Evolutionary conservation across 2,113 vertebrate genomes (phyloP), one percentile per base, ranked within the genome.

Genomic region (Myotis brandtii): DNA sequence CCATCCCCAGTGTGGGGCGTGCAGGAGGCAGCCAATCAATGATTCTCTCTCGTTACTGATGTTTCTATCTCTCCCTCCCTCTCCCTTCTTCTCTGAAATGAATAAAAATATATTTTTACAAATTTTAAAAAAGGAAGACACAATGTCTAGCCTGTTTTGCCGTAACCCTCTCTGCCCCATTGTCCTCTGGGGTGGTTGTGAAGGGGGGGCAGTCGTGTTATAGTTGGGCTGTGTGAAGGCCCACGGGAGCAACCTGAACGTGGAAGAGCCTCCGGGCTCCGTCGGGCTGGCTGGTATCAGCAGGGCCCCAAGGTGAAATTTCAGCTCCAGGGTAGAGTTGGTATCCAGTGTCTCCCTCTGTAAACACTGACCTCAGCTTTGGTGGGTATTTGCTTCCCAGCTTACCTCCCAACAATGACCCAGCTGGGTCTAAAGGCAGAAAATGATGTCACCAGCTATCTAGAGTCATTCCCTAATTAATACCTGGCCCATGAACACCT

Each of bases 331-430:
- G 21, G 48, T n/a, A 10, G n/a, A 30, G 79, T 18, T 48, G 93
- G 81, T 79, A 67, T 92, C 75, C 50, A 77, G 25, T 86, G 25
- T 97, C 95, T 85, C 48, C 20, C 14, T 95, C 86, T 64, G 52
- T 86, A 79, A 93, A 92, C 79, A 91, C 48, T 21, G 69, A 89
- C 46, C 73, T 79, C 81, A 50, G 37, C 59, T 67, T 54, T 50
- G 30, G 27, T 73, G 87, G 72, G 59, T 91, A 64, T 0, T 75
- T 70, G 72, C 50, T 85, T 87, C 80, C 80, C n/a, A 64, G 9
- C 32, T 92, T 80, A 30, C 87, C 97, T 96, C 93, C 95, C 90
- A 56, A n/a, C 86, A 72, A 25, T 37, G 75, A 84, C 75, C 95
- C 95, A 54, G 59, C 80, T 86, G 85, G 75, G 56, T 76, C 91